These are phyloP conservation scores for Tichodroma muraria DNA, from an alignment of 2,113 vertebrate genomes.

Conservation along the genomic window DNA sequence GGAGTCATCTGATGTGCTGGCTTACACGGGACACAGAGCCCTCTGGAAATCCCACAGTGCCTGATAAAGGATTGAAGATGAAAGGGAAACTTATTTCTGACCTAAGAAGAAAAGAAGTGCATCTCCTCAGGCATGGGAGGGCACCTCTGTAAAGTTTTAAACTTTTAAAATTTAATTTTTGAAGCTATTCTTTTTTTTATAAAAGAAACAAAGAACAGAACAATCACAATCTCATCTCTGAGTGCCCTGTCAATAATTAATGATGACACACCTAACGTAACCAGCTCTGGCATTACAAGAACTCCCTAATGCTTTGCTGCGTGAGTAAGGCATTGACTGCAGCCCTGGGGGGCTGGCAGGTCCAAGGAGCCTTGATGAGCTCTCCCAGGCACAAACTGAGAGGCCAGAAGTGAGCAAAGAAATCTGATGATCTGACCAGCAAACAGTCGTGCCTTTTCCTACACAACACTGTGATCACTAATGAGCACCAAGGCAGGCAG, in stretches of 20 bases:
- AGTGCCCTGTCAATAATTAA: conserved; percentile 3
- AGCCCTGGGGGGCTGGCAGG: not conserved
- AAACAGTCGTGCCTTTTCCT: not conserved
- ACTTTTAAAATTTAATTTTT: not conserved
- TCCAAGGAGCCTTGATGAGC: fast-evolving
- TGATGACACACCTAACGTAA: not conserved
- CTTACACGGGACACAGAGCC: not conserved
- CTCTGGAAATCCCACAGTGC: not conserved
- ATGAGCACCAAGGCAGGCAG: not conserved
- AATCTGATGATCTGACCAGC: not conserved
- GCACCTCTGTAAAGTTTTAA: not conserved
- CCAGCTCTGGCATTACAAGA: not conserved
- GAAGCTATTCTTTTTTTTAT: not conserved
- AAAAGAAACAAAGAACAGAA: not conserved
- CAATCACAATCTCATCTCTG: not conserved
- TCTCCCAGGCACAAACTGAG: not conserved
- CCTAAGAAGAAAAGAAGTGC: not conserved
- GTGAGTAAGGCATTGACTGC: not conserved
- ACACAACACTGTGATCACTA: not conserved
- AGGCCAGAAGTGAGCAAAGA: not conserved
- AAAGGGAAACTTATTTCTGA: not conserved
- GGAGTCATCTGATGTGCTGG: not conserved
- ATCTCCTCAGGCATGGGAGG: not conserved
- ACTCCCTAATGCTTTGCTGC: not conserved
- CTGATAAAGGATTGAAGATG: not conserved